Base-by-base conservation (phyloP, 2,797 vertebrate species). In the Pyrocephalus nanus region DNA sequence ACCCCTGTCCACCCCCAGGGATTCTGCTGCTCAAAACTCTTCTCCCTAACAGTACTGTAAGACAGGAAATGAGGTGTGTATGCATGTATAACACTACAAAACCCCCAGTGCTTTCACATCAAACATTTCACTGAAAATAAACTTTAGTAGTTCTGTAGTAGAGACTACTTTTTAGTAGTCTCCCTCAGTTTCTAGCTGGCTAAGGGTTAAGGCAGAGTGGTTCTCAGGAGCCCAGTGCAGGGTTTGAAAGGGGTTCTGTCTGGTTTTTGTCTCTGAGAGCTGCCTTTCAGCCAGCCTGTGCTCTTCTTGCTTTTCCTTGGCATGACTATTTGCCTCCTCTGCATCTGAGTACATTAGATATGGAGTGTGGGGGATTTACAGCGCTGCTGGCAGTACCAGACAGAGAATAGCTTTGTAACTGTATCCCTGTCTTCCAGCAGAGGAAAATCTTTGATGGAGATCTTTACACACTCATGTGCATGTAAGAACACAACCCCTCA, bases 291-390 rank as follows among this genome's bases (percentile, higher is more conserved):
- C 50, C 77, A 87, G 65, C 15, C 42, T 65, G 26, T 48, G 72
- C 66, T 82, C 71, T 30, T 90, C 54, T 92, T 77, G 29, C 36
- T 75, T 88, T 85, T 67, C 51, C 71, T 77, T 89, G 88, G 71
- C 90, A 79, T 84, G 64, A 73, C 42, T 84, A 10, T 48, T 88
- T 83, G 75, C 72, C 93, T 95, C 92, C 83, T 87, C 72, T 93
- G 75, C 84, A 92, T 96, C 80, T 90, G 73, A 94, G 71, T 27
- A 42, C 66, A 85, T 96, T 94, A 96, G 92, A 96, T 95, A 95
- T 0, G 17, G 96, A 66, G 50, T 74, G 86, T 79, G 92, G 88
- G 92, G 89, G 91, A 96, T 96, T 97, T 94, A 71, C 80, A 92
- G 83, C 0, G 2, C 86, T 96, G 81, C 84, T 95, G 86, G 81